Conservation (phyloP, 2,797 vertebrate species). For the Stomatorhinus walkeri region DNA sequence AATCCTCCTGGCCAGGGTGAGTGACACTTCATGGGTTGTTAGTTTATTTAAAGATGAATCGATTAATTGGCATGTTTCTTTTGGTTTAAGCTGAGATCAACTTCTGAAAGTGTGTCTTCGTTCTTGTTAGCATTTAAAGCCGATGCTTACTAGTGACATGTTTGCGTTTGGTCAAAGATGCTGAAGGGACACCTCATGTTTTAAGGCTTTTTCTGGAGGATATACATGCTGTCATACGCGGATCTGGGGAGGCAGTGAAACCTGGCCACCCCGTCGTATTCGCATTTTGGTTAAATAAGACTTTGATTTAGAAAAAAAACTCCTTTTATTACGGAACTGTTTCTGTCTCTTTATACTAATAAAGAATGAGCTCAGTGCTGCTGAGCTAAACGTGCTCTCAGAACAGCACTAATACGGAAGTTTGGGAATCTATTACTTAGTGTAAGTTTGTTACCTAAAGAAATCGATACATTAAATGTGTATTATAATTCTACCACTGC, state of each 20-base stretch:
- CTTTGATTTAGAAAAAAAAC: neutral
- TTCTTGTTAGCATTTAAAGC: neutral
- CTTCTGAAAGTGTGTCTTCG: neutral
- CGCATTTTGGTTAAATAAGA: neutral
- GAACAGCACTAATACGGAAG: neutral
- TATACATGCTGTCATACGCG: neutral
- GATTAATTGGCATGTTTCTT: neutral
- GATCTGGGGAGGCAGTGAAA: neutral
- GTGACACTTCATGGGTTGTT: neutral
- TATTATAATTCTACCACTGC: neutral
- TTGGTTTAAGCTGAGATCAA: neutral
- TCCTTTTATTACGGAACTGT: neutral
- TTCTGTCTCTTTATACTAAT: neutral
- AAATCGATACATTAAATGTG: neutral
- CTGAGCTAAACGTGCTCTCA: neutral
- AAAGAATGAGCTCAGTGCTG: neutral
- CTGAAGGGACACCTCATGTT: neutral
- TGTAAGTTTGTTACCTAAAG: neutral
- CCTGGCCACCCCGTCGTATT: neutral
- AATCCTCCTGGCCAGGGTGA: constrained; percentile 80
- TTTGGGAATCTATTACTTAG: neutral
- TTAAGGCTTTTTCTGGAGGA: neutral
- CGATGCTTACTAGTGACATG: neutral
- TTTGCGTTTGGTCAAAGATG: neutral
- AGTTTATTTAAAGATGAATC: neutral